Conservation (phyloP, 2,888 invertebrate genomes). For the Diloba caeruleocephala region DNA sequence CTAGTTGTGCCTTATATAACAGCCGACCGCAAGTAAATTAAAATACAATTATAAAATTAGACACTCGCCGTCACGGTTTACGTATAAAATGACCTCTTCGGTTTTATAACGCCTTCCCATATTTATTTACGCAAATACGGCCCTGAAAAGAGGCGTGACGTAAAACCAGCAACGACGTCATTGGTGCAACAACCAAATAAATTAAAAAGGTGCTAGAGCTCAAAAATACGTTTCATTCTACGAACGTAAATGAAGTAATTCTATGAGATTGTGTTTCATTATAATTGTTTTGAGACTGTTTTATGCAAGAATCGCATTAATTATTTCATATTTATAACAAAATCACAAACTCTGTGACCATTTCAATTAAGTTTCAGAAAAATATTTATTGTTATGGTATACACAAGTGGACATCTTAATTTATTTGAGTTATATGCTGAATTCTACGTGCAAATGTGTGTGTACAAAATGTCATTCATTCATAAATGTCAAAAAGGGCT, state of each 20-base stretch:
- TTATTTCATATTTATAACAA: background rate
- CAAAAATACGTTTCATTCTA: conserved; percentile 71
- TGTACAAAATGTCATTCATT: conserved; percentile 75
- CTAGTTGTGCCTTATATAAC: background rate
- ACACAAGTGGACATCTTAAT: conserved; percentile 42
- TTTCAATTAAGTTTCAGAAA: background rate
- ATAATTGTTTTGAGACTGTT: background rate
- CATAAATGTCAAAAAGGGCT: conserved; percentile 83
- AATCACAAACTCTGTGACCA: too few relatives aligned
- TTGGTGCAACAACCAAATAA: conserved; percentile 66
- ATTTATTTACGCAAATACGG: conserved; percentile 79
- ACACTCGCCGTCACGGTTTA: conserved; percentile 44
- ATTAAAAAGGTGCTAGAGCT: conserved; percentile 52
- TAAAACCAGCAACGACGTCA: conserved; percentile 79
- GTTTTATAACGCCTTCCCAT: conserved; percentile 59
- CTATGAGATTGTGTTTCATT: background rate
- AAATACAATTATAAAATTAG: conserved; percentile 24
- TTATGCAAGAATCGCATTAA: background rate
- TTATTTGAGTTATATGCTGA: conserved; percentile 60
- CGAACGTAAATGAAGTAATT: background rate
- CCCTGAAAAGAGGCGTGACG: conserved; percentile 87
- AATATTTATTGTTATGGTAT: conserved; percentile 1
- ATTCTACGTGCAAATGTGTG: conserved; percentile 62
- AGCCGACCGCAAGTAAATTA: conserved; percentile 13
- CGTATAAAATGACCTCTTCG: conserved; percentile 53